phyloP scores from a whole-genome alignment of 2,113 vertebrate species.

The Uropsilus gracilis region DNA sequence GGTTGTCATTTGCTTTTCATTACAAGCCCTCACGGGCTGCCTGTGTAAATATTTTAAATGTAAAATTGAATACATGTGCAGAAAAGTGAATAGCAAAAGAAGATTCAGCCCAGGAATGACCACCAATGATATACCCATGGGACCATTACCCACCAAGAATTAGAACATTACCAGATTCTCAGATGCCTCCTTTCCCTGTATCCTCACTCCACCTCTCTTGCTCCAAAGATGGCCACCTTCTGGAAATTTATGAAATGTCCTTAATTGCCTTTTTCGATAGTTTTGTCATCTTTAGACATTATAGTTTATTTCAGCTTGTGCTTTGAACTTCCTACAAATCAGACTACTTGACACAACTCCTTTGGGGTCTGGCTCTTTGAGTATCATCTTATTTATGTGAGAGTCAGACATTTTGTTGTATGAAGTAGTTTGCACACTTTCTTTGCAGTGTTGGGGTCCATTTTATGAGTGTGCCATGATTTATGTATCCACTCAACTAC shows the following conservation, averaged over 20 bases:
- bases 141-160: background rate
- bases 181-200: background rate
- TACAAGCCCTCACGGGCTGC: background rate
- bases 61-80: background rate
- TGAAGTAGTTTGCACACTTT: background rate
- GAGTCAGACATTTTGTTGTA: background rate
- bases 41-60: constrained; percentile 9
- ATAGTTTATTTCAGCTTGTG: background rate
- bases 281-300: background rate
- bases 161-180: background rate
- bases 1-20: background rate
- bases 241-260: background rate
- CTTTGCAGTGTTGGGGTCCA: constrained; percentile 28
- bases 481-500: background rate
- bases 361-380: background rate
- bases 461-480: background rate
- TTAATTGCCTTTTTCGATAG: background rate
- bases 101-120: background rate
- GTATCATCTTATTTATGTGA: background rate
- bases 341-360: background rate
- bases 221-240: background rate
- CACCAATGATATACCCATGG: background rate
- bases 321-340: background rate
- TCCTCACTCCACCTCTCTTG: background rate
- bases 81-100: background rate